A percentile compares a stretch with the other conserved stretches of the same genome.
Conservation (phyloP, 2,888 invertebrate species). For the Eudemis profundana region DNA sequence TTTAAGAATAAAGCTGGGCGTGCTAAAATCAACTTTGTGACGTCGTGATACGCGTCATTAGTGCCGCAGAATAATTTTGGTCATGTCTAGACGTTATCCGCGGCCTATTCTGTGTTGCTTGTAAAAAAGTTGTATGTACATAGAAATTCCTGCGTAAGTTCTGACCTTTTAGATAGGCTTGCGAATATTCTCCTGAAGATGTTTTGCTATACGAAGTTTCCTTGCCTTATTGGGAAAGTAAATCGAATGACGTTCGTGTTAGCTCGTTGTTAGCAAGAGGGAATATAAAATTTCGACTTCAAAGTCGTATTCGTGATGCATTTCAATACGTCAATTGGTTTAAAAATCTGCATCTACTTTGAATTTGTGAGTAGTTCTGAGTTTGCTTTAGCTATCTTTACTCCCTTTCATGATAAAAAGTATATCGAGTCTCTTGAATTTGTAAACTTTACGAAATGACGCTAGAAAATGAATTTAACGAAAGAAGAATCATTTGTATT, state of each 20-base stretch:
- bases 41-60: slow-evolving; percentile 52
- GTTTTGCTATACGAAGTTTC: slow-evolving; percentile 75
- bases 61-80: slow-evolving; percentile 53
- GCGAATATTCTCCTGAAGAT: slow-evolving; percentile 59
- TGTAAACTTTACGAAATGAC: not conserved
- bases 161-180: not conserved
- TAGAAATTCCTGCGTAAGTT: not conserved
- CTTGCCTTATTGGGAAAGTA: slow-evolving; percentile 71
- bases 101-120: slow-evolving; percentile 26
- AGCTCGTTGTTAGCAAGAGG: slow-evolving; percentile 67
- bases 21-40: slow-evolving; percentile 63
- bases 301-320: slow-evolving; percentile 54
- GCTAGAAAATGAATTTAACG: not conserved
- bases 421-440: slow-evolving; percentile 5
- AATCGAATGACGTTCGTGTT: slow-evolving; percentile 71
- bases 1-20: slow-evolving; percentile 47
- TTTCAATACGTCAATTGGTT: slow-evolving; percentile 64
- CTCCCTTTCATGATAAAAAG: slow-evolving; percentile 3
- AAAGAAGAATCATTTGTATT: not conserved
- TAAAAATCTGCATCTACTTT: slow-evolving; percentile 57
- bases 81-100: slow-evolving; percentile 65
- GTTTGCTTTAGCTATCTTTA: not conserved
- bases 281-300: slow-evolving; percentile 46
- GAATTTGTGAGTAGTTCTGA: slow-evolving; percentile 26
- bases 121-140: slow-evolving; percentile 8